Conservation (phyloP, 2,797 vertebrate species). For the Pempheris klunzingeri region DNA sequence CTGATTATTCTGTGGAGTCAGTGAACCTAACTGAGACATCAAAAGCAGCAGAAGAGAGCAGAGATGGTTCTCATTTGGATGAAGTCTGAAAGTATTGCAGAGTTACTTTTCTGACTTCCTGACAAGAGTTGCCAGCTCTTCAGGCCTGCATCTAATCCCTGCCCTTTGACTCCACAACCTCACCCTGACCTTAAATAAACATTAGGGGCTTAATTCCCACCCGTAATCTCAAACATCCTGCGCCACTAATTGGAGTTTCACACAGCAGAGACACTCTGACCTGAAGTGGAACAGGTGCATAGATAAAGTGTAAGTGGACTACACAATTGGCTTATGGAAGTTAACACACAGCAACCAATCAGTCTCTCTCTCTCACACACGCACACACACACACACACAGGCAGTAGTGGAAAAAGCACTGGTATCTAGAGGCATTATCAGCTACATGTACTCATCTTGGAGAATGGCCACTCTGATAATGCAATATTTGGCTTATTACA, state of each 20-base stretch:
- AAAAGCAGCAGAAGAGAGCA: neutral
- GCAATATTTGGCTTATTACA: neutral
- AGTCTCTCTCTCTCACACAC: neutral
- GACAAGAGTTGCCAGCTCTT: constrained; percentile 27
- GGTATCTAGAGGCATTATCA: neutral
- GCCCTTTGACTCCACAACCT: constrained; percentile 60
- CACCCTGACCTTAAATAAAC: constrained; percentile 80
- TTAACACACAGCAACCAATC: constrained; percentile 39
- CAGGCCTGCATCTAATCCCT: constrained; percentile 60
- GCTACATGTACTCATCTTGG: neutral
- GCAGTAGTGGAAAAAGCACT: neutral
- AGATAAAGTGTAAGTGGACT: constrained; percentile 68
- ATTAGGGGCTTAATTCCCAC: constrained; percentile 73
- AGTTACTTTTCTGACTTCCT: constrained; percentile 15
- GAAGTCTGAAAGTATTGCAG: neutral
- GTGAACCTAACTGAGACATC: neutral
- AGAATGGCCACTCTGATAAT: neutral
- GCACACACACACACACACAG: neutral
- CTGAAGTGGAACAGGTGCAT: constrained; percentile 74
- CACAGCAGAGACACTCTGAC: constrained; percentile 70
- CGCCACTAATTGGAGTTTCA: constrained; percentile 77
- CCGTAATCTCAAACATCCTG: constrained; percentile 77
- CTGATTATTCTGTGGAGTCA: neutral
- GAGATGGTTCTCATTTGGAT: constrained; percentile 13
- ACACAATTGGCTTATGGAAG: constrained; percentile 69